phyloP scores from a whole-genome alignment of 30 jellyfish, hydroid and myxozoan genomes.

The Haliclystus octoradiatus region DNA sequence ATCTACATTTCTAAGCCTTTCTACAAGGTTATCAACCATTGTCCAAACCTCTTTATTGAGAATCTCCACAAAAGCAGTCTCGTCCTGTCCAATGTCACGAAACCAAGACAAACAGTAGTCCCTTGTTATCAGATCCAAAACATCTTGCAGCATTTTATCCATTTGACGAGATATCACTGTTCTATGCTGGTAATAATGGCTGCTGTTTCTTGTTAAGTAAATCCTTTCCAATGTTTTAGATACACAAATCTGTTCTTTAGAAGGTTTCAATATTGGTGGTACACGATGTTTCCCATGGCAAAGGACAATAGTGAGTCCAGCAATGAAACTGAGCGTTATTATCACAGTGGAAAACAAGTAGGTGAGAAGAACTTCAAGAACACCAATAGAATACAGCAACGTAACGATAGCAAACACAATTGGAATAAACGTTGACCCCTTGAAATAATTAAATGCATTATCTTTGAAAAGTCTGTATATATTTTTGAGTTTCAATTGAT shows the following conservation, averaged over 20 bases:
- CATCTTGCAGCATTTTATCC: conserved; percentile 81
- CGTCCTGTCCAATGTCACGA: conserved; percentile 90
- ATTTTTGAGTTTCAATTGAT: no score
- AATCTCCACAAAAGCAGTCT: conserved; percentile 95
- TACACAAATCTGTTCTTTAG: conserved; percentile 57
- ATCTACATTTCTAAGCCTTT: conserved; percentile 71
- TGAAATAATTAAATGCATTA: no score
- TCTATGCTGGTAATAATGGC: conserved; percentile 60
- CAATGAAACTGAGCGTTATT: conserved; percentile 45
- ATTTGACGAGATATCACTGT: conserved; percentile 72
- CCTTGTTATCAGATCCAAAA: conserved; percentile 64
- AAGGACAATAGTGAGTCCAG: conserved; percentile 82
- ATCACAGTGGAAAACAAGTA: conserved; percentile 42
- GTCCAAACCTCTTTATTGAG: conserved; percentile 89
- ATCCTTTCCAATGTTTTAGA: conserved; percentile 44
- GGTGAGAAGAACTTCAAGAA: conserved; percentile 34
- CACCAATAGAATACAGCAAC: conserved; percentile 43
- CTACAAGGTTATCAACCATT: conserved; percentile 62
- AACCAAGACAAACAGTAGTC: conserved; percentile 94
- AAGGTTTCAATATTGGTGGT: conserved; percentile 84
- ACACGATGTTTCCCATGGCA: conserved; percentile 80
- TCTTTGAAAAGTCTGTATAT: no score
- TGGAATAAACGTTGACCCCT: no score
- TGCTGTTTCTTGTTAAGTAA: conserved; percentile 48
- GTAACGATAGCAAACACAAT: conserved; percentile 9